Conservation (phyloP, 2,113 vertebrate genomes). For the Dasyurus viverrinus region DNA sequence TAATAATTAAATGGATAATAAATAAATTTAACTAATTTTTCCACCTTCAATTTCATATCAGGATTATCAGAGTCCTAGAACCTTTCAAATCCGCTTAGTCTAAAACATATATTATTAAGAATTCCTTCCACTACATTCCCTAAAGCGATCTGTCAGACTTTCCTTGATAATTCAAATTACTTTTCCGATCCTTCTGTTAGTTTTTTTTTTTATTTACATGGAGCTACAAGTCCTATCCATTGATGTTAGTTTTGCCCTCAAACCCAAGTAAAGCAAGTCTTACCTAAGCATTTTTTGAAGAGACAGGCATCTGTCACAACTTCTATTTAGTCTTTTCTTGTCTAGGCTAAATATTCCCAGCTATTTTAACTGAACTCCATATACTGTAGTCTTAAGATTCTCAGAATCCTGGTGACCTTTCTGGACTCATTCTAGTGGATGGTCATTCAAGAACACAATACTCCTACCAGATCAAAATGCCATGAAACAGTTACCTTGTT, state of each 20-base stretch:
- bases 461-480: neutral
- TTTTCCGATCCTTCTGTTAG: neutral
- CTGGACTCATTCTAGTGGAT: neutral
- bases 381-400: neutral
- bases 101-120: neutral
- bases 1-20: neutral
- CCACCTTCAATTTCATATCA: neutral
- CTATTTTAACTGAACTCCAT: neutral
- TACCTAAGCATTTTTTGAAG: neutral
- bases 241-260: neutral
- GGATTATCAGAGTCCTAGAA: neutral
- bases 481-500: neutral
- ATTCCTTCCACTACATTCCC: neutral
- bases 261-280: neutral
- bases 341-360: neutral
- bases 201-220: neutral
- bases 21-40: neutral
- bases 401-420: neutral
- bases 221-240: neutral
- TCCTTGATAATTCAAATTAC: neutral
- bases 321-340: neutral
- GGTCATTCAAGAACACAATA: neutral
- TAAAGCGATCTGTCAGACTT: neutral
- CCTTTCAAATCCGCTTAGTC: neutral
- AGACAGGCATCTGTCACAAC: neutral